phyloP scores from a whole-genome alignment of 2,888 invertebrate genomes.

The Leptarthrus brevirostris region DNA sequence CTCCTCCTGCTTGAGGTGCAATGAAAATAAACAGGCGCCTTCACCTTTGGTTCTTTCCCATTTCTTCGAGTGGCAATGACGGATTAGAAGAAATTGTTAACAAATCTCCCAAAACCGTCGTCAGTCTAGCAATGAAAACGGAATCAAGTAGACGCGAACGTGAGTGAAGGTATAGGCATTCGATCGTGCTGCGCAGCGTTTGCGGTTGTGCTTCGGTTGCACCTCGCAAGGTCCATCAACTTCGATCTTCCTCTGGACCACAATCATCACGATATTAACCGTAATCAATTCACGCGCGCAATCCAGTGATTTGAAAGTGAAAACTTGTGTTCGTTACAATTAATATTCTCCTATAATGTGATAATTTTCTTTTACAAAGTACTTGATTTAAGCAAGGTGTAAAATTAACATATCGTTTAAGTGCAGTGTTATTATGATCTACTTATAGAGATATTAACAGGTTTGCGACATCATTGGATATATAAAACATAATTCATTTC shows the following conservation, averaged over 20 bases:
- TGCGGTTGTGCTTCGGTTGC: conserved; percentile 31
- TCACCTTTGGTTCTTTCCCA: conserved; percentile 22
- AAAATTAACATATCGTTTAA: no score
- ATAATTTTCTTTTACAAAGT: conserved; percentile 1
- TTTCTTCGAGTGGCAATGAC: conserved; percentile 24
- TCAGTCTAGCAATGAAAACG: conserved; percentile 50
- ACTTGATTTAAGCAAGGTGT: no score
- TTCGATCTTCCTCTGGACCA: conserved; percentile 21
- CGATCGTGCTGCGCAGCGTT: not conserved
- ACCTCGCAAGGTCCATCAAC: not conserved
- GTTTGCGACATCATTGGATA: no score
- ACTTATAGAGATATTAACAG: no score
- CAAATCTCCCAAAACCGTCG: conserved; percentile 44
- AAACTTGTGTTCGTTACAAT: not conserved
- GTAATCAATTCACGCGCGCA: conserved; percentile 14
- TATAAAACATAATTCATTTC: no score
- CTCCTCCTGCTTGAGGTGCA: conserved; percentile 9
- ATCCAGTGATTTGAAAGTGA: conserved; percentile 31
- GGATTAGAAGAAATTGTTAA: conserved; percentile 50
- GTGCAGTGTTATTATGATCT: no score
- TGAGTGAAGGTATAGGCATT: conserved; percentile 25
- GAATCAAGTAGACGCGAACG: conserved; percentile 40
- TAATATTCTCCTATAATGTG: conserved; percentile 2
- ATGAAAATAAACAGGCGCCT: not conserved
- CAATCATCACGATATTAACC: not conserved